Evolutionary conservation across 2,113 vertebrate species (phyloP), one percentile per base, ranked within the genome.

Genomic region (Morone saxatilis): DNA sequence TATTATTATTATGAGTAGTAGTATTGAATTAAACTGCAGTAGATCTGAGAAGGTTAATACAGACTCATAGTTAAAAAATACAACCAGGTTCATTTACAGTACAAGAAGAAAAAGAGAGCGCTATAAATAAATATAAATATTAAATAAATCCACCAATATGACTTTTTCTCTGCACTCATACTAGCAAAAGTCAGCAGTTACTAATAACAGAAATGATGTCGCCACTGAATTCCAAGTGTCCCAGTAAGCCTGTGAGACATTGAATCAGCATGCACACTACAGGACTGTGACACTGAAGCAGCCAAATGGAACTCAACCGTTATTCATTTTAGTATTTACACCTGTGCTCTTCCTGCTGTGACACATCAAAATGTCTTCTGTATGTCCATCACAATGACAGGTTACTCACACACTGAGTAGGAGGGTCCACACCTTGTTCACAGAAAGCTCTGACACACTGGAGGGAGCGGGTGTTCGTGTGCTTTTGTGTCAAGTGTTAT

Each of bases 341-440:
- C 31, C 45, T 56, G 22, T 20, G 10, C 7, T 41, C 80, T 36
- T 70, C 54, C n/a, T 19, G 1, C 7, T 20, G 22, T 16, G 41
- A 72, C 13, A 43, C 2, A 14, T 20, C 19, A 40, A 36, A 50
- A n/a, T 20, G n/a, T 69, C n/a, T 43, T 5, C 5, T 13, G 22
- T 11, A 4, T 1, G 2, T 7, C 17, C 41, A 16, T 57, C 57
- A 41, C 2, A 38, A 12, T 20, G 53, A 40, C 62, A 45, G 41
- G 20, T 47, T 56, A 43, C 63, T 62, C 75, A 68, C 38, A 5
- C 47, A 22, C 57, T n/a, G 36, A 16, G 48, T 51, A 45, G 50
- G 75, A 41, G 7, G 45, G 8, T 54, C 25, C 47, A 69, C 71
- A 53, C 54, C 74, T 78, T 56, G 2, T 16, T 61, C 16, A 16